phyloP scores from a whole-genome alignment of 2,797 vertebrate species.

The Pterois miles region DNA sequence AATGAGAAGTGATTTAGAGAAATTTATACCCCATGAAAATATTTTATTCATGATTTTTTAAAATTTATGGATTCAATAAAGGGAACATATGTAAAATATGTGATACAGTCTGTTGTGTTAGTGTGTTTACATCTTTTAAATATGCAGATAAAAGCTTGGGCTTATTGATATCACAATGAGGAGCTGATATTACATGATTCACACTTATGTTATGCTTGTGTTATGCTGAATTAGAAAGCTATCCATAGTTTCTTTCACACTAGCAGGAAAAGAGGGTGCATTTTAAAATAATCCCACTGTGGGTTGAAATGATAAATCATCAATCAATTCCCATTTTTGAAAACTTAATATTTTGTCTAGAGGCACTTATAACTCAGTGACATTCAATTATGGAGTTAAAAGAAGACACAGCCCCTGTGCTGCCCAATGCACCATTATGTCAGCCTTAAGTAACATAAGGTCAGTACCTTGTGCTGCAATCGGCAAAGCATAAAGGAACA shows the following conservation, averaged over 20 bases:
- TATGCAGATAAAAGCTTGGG: not conserved
- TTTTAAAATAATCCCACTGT: not conserved
- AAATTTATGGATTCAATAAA: not conserved
- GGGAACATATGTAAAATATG: not conserved
- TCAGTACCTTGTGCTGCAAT: not conserved
- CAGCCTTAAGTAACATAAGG: constrained; percentile 31
- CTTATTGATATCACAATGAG: not conserved
- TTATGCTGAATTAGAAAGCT: not conserved
- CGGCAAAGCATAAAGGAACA: constrained; percentile 12
- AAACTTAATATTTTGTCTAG: not conserved
- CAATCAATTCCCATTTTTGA: constrained; percentile 5
- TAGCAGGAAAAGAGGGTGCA: not conserved
- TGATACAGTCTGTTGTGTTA: not conserved
- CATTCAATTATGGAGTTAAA: constrained; percentile 39
- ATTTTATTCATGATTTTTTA: not conserved
- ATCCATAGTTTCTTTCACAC: not conserved
- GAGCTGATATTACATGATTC: not conserved
- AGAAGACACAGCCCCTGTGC: not conserved
- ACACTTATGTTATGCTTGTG: too few relatives aligned
- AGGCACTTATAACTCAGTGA: constrained; percentile 42
- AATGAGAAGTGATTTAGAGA: not conserved
- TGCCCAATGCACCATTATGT: constrained; percentile 22
- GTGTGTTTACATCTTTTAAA: not conserved
- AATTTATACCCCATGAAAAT: not conserved
- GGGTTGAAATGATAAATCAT: not conserved